Evolutionary conservation across 2,113 vertebrate species (phyloP).

Genomic region (Andinoacara biseriatus): DNA sequence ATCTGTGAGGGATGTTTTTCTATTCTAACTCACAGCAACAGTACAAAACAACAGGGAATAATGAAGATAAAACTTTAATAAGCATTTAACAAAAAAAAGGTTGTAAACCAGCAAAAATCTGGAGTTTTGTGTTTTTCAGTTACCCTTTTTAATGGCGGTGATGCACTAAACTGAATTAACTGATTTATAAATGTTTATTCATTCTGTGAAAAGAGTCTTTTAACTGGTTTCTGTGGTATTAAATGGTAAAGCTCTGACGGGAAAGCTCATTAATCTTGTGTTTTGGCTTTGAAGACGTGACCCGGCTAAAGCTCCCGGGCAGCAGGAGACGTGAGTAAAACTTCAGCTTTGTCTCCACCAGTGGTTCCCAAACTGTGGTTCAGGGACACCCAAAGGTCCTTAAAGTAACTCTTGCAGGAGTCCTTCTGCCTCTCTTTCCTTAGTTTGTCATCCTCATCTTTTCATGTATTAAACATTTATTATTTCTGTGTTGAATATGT

Average conservation of each 20-base stretch:
- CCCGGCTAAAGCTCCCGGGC: slow-evolving; percentile 25
- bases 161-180: neutral
- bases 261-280: neutral
- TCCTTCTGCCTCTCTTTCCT: too few relatives aligned
- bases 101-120: neutral
- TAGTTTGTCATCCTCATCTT: too few relatives aligned
- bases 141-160: neutral
- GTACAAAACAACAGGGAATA: too few relatives aligned
- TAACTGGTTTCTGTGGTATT: neutral
- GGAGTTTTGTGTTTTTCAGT: too few relatives aligned
- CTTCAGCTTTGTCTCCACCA: neutral
- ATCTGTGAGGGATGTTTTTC: too few relatives aligned
- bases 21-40: too few relatives aligned
- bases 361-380: slow-evolving; percentile 29
- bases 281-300: slow-evolving; percentile 55
- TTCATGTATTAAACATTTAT: neutral
- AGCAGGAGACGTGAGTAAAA: slow-evolving; percentile 61
- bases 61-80: too few relatives aligned
- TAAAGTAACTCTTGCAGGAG: neutral
- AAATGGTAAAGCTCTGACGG: neutral
- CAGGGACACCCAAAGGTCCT: neutral
- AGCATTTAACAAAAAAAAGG: neutral
- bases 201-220: neutral
- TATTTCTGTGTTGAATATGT: neutral
- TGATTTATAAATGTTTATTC: neutral